Evolutionary conservation across 2,113 vertebrate species (phyloP).

Genomic region (Anthoscopus minutus): DNA sequence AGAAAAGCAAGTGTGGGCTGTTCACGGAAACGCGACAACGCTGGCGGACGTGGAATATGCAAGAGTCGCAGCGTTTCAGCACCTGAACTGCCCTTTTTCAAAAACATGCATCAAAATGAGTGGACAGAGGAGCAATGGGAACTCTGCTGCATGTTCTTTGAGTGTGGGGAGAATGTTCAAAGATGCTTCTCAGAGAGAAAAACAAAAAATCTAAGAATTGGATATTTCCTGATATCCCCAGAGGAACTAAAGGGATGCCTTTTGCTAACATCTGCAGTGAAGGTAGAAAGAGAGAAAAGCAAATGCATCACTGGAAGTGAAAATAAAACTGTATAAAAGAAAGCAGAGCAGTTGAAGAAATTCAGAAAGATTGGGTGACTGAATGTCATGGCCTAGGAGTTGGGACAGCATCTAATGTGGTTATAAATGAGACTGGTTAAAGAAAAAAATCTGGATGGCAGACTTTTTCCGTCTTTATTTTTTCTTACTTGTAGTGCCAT

Average conservation of each 20-base stretch:
- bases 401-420: background rate
- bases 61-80: background rate
- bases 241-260: background rate
- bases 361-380: background rate
- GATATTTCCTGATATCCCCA: background rate
- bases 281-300: background rate
- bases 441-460: background rate
- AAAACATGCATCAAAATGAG: background rate
- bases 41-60: background rate
- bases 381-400: background rate
- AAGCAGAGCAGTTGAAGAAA: background rate
- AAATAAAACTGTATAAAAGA: background rate
- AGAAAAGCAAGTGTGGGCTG: background rate
- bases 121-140: background rate
- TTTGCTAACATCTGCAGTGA: background rate
- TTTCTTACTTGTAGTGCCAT: background rate
- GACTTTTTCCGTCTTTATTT: background rate
- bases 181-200: fast-evolving
- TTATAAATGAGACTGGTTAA: background rate
- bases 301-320: background rate
- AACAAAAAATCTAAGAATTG: background rate
- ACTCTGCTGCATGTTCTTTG: fast-evolving
- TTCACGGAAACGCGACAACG: background rate
- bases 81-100: background rate
- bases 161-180: background rate